Percentiles rank a stretch among this genome's conserved stretches.
Conservation (phyloP, 2,113 vertebrate genomes). For the Strix uralensis region DNA sequence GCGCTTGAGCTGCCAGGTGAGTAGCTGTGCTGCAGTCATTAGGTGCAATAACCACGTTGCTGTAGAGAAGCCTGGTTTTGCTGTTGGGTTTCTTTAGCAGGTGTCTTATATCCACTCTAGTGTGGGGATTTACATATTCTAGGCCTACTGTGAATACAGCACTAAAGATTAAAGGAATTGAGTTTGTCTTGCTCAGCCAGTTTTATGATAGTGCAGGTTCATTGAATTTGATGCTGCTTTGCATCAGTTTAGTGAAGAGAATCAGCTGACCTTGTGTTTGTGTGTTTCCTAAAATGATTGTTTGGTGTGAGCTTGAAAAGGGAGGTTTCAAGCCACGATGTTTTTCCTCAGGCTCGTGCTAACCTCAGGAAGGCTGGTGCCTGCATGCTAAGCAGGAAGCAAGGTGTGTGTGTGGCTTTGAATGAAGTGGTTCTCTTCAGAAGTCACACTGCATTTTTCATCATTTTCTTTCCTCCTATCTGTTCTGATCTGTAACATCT, state of each 20-base stretch:
- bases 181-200: background rate
- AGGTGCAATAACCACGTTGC: background rate
- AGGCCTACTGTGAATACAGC: background rate
- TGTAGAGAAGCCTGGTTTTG: background rate
- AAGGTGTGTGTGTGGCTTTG: background rate
- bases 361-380: background rate
- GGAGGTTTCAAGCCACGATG: background rate
- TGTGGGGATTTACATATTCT: fast-evolving
- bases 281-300: background rate
- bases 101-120: background rate
- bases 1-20: background rate
- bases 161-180: background rate
- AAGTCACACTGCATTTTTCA: slow-evolving; percentile 1
- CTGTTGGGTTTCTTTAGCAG: background rate
- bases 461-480: background rate
- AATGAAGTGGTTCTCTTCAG: slow-evolving; percentile 20
- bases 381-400: background rate
- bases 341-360: background rate
- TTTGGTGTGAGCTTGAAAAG: background rate
- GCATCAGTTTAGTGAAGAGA: background rate
- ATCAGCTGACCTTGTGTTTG: background rate
- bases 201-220: background rate
- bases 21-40: background rate
- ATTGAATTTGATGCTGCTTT: background rate
- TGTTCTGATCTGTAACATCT: background rate